Conservation (phyloP, 2,797 vertebrate genomes). For the Syngnathus rostellatus region DNA sequence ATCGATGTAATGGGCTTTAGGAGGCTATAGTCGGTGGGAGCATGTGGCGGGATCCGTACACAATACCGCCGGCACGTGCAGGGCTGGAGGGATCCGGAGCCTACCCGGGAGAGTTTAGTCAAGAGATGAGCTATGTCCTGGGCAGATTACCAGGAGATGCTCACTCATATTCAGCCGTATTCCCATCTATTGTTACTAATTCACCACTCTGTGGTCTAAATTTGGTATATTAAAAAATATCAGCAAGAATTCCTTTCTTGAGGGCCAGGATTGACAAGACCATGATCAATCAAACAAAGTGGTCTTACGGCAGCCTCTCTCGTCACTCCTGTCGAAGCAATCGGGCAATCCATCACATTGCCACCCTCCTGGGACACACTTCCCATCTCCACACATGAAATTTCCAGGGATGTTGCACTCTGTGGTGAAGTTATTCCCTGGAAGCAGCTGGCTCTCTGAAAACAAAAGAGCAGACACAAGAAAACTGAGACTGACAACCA, state of each 20-base stretch:
- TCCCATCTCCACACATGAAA: constrained; percentile 92
- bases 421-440: constrained; percentile 89
- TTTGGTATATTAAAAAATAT: constrained; percentile 6
- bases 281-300: constrained; percentile 16
- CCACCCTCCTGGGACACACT: constrained; percentile 86
- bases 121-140: too few species aligned
- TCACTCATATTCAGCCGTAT: neutral
- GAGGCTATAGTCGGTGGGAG: neutral
- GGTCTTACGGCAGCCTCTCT: constrained; percentile 93
- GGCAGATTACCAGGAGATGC: neutral
- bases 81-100: neutral
- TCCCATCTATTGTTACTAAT: too few species aligned
- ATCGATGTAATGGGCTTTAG: constrained; percentile 14
- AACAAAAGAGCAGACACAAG: constrained; percentile 13
- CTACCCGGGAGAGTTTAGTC: neutral
- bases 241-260: constrained; percentile 9
- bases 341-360: constrained; percentile 87
- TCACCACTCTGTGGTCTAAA: neutral
- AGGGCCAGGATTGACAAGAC: constrained; percentile 2
- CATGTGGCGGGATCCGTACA: neutral
- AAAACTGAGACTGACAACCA: constrained; percentile 5
- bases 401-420: constrained; percentile 96
- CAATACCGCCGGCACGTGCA: neutral
- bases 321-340: constrained; percentile 92
- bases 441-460: constrained; percentile 87